phyloP scores from a whole-genome alignment of 1,140 invertebrate genomes.

The Tribolium castaneum region DNA sequence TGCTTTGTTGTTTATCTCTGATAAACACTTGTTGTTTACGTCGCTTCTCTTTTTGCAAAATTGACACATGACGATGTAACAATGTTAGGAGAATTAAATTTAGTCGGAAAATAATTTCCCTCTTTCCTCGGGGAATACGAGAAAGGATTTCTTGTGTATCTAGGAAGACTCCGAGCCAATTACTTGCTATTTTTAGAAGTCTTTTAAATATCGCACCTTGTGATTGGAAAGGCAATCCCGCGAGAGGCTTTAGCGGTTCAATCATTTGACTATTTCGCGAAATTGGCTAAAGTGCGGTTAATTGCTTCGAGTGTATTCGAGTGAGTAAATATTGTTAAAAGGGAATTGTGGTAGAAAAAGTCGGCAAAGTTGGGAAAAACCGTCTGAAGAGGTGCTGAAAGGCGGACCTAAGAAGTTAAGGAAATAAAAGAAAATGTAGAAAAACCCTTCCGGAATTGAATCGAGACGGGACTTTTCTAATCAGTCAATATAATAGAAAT shows the following conservation, averaged over 20 bases:
- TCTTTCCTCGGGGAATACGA: background rate
- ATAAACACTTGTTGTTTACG: slow-evolving; percentile 6
- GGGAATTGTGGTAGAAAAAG: background rate
- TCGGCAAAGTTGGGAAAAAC: background rate
- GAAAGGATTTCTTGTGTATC: too few relatives aligned
- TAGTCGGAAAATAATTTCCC: background rate
- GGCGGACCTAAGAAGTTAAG: background rate
- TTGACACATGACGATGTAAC: background rate
- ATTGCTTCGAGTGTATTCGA: background rate
- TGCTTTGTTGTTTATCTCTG: background rate
- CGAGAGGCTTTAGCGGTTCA: background rate
- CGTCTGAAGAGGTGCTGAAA: background rate
- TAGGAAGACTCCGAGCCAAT: too few relatives aligned
- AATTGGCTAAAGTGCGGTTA: background rate
- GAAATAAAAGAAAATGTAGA: background rate
- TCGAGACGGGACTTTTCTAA: background rate
- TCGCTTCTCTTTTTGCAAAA: background rate
- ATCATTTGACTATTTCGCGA: background rate
- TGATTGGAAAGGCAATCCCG: background rate
- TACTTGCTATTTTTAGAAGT: background rate
- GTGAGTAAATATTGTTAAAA: background rate
- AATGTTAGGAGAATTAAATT: slow-evolving; percentile 2
- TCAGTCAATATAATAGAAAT: background rate
- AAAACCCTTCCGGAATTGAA: background rate
- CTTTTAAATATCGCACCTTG: background rate